Base-by-base conservation (phyloP, 2,888 invertebrate genomes). In the Abscondita cerata region DNA sequence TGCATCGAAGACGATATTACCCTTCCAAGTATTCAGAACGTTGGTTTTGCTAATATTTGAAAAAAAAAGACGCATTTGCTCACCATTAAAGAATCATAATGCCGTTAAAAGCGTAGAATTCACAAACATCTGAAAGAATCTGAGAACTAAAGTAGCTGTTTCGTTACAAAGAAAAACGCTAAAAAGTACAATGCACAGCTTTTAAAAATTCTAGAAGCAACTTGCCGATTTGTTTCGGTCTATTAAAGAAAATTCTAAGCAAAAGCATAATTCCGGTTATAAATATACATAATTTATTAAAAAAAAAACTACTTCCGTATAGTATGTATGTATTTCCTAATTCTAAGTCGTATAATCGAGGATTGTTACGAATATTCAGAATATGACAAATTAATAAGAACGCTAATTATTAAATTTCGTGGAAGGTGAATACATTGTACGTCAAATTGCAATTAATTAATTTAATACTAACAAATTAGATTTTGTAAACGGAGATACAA, bases 1-100 rank as follows among this genome's bases (percentile, higher is more conserved):
- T 53, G 56, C 53, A 59, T 56, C 57, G 57, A 62, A 62, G 62
- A 58, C 52, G 52, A 57, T 53, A 57, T 57, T 57, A 53, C 48
- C 25, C 53, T 34, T 36, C 50, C 54, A 60, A 60, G 51, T 60
- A 44, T 44, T 18, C 11, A 18, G 18, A 18, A 44, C 18, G 19
- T 9, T 13, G 52, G 18, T 33, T 48, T 16, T 48, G 18, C 6
- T 25, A 25, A 25, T 25, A 25, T 25, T 25, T 25, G 2, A 6
- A 25, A 25, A 25, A 25, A 25, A n/a, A n/a, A n/a, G n/a, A 6
- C 25, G 6, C 25, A 25, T 25, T 25, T 25, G 6, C 25, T 25
- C 4, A 4, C 2, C 25, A 25, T 25, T 25, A 25, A 25, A 2
- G 25, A 25, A 25, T 25, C 25, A 25, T 6, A 25, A 25, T 25